Evolutionary conservation across 2,888 invertebrate genomes (phyloP).

Genomic region (Tetheella fluctuosa): DNA sequence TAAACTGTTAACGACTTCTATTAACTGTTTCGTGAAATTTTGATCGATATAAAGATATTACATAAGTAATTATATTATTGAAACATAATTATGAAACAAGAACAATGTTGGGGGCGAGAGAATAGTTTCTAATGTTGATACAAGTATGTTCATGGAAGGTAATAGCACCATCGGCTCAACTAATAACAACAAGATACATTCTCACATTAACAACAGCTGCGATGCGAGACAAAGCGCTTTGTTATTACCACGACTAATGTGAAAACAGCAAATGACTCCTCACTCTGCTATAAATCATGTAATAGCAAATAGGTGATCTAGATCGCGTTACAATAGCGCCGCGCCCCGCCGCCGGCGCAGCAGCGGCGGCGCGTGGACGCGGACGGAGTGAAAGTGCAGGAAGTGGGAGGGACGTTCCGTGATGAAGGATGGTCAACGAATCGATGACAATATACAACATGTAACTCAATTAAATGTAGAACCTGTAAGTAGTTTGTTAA

Average conservation of each 20-base stretch:
- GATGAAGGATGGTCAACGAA: neutral
- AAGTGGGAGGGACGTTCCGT: slow-evolving; percentile 33
- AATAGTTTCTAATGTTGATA: neutral
- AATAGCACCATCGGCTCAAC: neutral
- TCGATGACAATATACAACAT: too few species aligned
- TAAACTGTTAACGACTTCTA: too few species aligned
- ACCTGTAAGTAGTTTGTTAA: too few species aligned
- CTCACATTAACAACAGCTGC: slow-evolving; percentile 4
- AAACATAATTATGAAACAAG: too few species aligned
- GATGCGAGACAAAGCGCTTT: slow-evolving; percentile 15
- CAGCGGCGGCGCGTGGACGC: slow-evolving; percentile 21
- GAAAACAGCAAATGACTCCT: slow-evolving; percentile 17
- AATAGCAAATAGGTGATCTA: slow-evolving; percentile 34
- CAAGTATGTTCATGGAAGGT: neutral
- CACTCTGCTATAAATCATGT: slow-evolving; percentile 17
- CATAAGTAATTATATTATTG: too few species aligned
- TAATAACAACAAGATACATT: neutral
- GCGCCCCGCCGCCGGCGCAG: neutral
- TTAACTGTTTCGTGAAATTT: too few species aligned
- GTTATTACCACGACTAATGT: slow-evolving; percentile 13
- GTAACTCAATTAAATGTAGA: too few species aligned
- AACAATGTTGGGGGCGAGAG: neutral
- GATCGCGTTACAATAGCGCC: slow-evolving; percentile 24
- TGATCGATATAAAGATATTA: too few species aligned
- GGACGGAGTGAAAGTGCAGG: slow-evolving; percentile 56